Evolutionary conservation across 2,113 vertebrate genomes (phyloP).

Genomic region (Microtus pennsylvanicus): DNA sequence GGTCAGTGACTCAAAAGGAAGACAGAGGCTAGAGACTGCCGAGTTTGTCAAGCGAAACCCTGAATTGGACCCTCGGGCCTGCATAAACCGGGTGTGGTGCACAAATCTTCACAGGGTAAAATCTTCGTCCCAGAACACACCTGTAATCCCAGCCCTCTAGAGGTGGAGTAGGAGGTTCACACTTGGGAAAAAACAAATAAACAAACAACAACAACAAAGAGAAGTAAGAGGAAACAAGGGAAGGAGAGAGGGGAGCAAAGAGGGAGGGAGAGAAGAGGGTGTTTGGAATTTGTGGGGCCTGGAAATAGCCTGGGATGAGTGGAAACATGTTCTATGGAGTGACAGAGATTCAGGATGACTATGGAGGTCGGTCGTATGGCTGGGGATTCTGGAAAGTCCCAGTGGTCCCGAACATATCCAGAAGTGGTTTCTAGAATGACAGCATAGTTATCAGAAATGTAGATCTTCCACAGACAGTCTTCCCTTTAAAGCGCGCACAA

Average conservation of each 20-base stretch:
- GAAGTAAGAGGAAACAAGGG: neutral
- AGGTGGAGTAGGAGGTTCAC: neutral
- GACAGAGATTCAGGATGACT: neutral
- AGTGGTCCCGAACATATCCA: accelerated
- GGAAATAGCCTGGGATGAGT: no score
- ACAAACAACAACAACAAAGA: no score
- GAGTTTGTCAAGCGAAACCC: neutral
- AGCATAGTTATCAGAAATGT: neutral
- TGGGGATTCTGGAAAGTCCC: neutral
- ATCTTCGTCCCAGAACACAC: no score
- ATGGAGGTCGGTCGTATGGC: no score
- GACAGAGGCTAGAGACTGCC: neutral
- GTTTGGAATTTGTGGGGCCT: neutral
- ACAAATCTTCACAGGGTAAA: neutral
- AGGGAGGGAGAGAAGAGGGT: neutral
- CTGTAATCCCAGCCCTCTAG: neutral
- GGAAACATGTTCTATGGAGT: neutral
- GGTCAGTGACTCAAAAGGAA: neutral
- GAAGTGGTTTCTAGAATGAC: neutral
- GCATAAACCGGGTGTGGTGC: no score
- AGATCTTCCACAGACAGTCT: constrained; percentile 51
- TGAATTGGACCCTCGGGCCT: neutral
- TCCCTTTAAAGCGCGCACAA: neutral
- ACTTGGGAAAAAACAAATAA: no score
- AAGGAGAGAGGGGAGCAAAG: neutral